These are phyloP conservation scores for Pogonocichla stellata DNA, from an alignment of 2,113 vertebrate genomes.

Conservation along the genomic window DNA sequence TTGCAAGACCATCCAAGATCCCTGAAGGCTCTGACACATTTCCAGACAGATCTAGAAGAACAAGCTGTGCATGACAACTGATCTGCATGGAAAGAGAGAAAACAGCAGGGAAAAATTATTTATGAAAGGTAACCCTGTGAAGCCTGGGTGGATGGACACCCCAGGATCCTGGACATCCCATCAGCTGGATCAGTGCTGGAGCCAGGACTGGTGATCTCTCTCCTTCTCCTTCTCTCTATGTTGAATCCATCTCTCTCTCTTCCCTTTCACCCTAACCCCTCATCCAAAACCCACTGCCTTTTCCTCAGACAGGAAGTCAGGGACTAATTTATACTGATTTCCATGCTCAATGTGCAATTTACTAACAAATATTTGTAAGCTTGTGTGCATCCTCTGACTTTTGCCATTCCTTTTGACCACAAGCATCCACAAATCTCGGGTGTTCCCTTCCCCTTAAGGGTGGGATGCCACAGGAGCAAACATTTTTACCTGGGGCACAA, in stretches of 20 bases:
- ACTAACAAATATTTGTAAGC: accelerated
- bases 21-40: background rate
- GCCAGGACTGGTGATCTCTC: background rate
- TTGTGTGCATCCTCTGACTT: background rate
- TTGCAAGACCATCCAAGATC: background rate
- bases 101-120: background rate
- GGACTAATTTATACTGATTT: background rate
- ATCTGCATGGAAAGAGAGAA: background rate
- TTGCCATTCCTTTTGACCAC: background rate
- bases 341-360: background rate
- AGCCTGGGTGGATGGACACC: background rate
- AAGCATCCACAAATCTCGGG: accelerated
- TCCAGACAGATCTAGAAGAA: background rate
- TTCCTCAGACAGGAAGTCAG: background rate
- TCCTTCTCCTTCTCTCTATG: background rate
- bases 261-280: background rate
- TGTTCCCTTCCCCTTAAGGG: background rate
- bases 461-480: background rate
- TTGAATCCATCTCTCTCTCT: background rate
- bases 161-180: background rate
- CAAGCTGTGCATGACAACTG: background rate
- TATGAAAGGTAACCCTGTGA: background rate
- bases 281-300: background rate
- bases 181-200: accelerated
- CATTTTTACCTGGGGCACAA: background rate